Evolutionary conservation across 2,888 invertebrate species (phyloP), one percentile per base, ranked within the genome.

Genomic region (Hetaerina titia): DNA sequence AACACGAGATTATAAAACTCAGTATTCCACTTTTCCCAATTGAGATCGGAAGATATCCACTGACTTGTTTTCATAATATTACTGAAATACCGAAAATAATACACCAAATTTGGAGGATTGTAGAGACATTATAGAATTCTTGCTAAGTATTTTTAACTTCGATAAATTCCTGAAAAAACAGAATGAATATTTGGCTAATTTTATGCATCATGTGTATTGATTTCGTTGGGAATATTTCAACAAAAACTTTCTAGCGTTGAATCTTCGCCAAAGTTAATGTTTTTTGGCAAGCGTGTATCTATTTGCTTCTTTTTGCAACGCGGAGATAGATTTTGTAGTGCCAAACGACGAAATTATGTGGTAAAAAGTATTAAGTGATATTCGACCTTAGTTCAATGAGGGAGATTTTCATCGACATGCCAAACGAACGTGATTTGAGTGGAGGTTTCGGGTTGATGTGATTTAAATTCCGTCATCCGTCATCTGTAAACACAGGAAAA

Each of bases 401-500:
- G 31, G 31, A 31, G 11, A 31, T 31, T 81, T 25, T 13, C 13
- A 31, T 81, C 22, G 81, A 31, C 13, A 81, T 31, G 31, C 81
- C 22, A 22, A 81, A 57, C 2, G 22, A 89, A 89, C 89, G 19
- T 58, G 89, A 89, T 89, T 89, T 56, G 6, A 89, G 89, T 5
- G 57, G 56, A n/a, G 22, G 22, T 19, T 81, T 5, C 81, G 13
- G 25, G 57, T 4, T 13, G 58, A 19, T 89, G 57, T 11, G 19
- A 89, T 58, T 81, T 15, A 31, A 58, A 89, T 89, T 89, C 89
- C 89, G n/a, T 58, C 89, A 89, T 89, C 22, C 22, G 57, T 89
- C 89, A 89, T 19, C n/a, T 89, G 57, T 89, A 89, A n/a, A 58
- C n/a, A 57, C 57, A 22, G 81, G 81, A 89, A 89, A 89, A 89